These are phyloP conservation scores for Pocota personata DNA, from an alignment of 2,888 invertebrate species.

Conservation along the genomic window DNA sequence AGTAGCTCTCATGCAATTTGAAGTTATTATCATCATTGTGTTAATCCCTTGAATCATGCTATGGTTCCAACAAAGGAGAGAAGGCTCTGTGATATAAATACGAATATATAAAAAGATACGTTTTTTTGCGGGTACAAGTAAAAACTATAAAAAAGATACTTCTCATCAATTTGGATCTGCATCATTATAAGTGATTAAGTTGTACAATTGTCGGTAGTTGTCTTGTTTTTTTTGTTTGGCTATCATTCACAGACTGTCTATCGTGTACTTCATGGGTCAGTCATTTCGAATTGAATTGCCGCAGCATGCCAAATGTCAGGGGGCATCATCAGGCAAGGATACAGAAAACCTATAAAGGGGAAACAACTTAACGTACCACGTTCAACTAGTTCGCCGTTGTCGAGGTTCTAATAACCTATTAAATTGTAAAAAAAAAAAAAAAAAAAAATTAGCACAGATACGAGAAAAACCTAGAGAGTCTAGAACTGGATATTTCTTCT, in stretches of 20 bases:
- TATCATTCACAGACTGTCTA: not conserved
- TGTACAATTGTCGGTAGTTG: constrained; percentile 27
- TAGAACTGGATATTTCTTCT: not conserved
- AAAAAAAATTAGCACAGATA: constrained; percentile 50
- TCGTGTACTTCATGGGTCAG: constrained; percentile 35
- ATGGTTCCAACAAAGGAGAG: not conserved
- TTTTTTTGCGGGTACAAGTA: not conserved
- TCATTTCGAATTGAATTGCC: constrained; percentile 22
- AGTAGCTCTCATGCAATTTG: constrained; percentile 37
- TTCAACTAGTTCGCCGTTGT: constrained; percentile 37
- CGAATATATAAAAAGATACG: constrained; percentile 32
- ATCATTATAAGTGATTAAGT: constrained; percentile 58
- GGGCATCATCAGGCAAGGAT: not conserved
- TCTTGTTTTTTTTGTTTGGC: constrained; percentile 1
- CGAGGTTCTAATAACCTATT: constrained; percentile 65
- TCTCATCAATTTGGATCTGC: constrained; percentile 4
- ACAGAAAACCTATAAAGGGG: too few species aligned
- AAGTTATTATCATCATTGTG: constrained; percentile 49
- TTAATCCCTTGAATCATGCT: constrained; percentile 41
- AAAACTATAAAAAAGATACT: not conserved
- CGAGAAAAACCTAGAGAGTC: constrained; percentile 35
- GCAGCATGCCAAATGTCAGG: constrained; percentile 33
- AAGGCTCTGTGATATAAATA: too few species aligned
- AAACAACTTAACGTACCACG: constrained; percentile 10
- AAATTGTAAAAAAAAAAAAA: too few species aligned